Conservation (phyloP, 2,888 invertebrate genomes). For the Morpho helenor region DNA sequence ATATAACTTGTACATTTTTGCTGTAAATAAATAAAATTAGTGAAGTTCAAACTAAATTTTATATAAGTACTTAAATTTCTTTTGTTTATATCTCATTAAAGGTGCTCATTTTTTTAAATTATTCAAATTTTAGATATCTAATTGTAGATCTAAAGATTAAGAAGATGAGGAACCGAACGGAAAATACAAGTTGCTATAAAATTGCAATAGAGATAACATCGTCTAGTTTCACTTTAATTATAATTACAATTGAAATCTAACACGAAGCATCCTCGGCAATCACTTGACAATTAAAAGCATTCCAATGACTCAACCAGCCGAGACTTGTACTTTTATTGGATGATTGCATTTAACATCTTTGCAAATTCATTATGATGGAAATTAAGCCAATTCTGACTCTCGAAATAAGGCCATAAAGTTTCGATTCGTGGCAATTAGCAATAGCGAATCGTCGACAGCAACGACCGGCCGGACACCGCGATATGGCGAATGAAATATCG, state of each 20-base stretch:
- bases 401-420: constrained; percentile 40
- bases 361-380: constrained; percentile 43
- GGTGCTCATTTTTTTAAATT: too few relatives aligned
- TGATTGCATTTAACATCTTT: constrained; percentile 60
- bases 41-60: too few relatives aligned
- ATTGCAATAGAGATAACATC: not conserved
- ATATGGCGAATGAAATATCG: constrained; percentile 42
- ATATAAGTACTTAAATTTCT: too few relatives aligned
- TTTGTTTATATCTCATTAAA: too few relatives aligned
- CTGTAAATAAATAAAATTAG: too few relatives aligned
- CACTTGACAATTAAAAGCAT: constrained; percentile 68
- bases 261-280: constrained; percentile 57
- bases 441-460: constrained; percentile 41
- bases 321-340: constrained; percentile 68
- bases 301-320: constrained; percentile 70
- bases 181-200: not conserved
- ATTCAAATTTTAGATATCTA: too few relatives aligned
- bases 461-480: constrained; percentile 50
- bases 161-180: too few relatives aligned
- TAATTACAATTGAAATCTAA: constrained; percentile 52
- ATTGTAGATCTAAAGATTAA: too few relatives aligned
- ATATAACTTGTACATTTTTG: too few relatives aligned
- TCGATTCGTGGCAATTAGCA: constrained; percentile 11
- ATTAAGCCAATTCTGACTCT: constrained; percentile 42
- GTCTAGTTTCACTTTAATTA: constrained; percentile 43